Evolutionary conservation across 2,113 vertebrate species (phyloP).

Genomic region (Macrotus californicus): DNA sequence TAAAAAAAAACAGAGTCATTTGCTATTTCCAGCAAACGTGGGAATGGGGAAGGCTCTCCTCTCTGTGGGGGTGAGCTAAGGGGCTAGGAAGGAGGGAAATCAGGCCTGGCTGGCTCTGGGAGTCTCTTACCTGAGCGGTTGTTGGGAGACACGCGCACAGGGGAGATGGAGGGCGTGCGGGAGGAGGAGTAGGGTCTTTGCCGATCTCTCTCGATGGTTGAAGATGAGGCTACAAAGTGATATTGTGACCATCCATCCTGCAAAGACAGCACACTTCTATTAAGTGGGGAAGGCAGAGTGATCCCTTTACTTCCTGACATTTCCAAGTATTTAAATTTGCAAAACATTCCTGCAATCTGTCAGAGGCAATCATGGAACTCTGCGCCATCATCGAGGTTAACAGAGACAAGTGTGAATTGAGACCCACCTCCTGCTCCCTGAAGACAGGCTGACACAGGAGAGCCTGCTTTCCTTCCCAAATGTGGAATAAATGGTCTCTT

Average conservation of each 20-base stretch:
- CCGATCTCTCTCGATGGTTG: conserved; percentile 97
- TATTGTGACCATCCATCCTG: conserved; percentile 99
- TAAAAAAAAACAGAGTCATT: background rate
- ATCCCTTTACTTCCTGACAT: background rate
- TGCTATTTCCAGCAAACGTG: background rate
- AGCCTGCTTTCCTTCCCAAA: background rate
- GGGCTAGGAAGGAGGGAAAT: rapidly evolving
- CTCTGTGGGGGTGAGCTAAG: rapidly evolving
- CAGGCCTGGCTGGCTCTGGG: background rate
- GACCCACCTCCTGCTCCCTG: background rate
- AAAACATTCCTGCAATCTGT: background rate
- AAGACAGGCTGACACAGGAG: background rate
- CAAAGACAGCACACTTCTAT: background rate
- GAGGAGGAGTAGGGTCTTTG: conserved; percentile 98
- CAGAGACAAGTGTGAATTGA: background rate
- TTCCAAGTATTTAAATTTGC: background rate
- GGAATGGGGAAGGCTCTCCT: rapidly evolving
- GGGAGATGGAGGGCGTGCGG: conserved; percentile 96
- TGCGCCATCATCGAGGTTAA: background rate
- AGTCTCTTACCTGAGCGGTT: conserved; percentile 92
- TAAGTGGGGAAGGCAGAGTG: rapidly evolving
- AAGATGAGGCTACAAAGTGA: conserved; percentile 98
- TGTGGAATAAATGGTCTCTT: background rate
- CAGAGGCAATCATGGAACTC: background rate
- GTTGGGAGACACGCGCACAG: conserved; percentile 96